Percentiles rank a stretch among this genome's conserved stretches.
Conservation (phyloP, 2,888 invertebrate species). For the Epinotia ramella region DNA sequence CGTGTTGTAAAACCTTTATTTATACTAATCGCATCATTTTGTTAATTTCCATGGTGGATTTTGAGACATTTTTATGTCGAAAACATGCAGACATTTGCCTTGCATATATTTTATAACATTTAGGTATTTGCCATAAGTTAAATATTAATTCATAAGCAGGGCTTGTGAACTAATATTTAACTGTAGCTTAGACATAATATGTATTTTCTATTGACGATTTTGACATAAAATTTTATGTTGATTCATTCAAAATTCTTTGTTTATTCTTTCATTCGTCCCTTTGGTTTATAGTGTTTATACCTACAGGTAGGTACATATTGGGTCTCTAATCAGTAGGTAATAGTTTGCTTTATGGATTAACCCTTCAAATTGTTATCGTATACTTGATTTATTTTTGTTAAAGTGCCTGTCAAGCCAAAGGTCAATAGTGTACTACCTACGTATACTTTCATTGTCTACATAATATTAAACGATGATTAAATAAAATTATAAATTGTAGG, state of each 20-base stretch:
- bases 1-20: not conserved
- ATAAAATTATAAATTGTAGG: not conserved
- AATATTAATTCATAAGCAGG: no score
- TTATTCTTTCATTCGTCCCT: no score
- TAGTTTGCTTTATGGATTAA: not conserved
- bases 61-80: conserved; percentile 16
- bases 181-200: no score
- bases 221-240: no score
- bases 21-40: not conserved
- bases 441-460: not conserved
- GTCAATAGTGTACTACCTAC: not conserved
- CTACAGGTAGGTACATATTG: no score
- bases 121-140: no score
- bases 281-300: no score
- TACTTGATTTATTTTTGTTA: not conserved
- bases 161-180: no score
- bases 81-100: not conserved
- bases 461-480: not conserved
- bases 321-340: no score
- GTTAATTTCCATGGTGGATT: not conserved
- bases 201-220: no score
- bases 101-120: not conserved
- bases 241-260: no score
- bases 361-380: not conserved
- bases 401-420: not conserved